Evolutionary conservation across 2,113 vertebrate species (phyloP).

Genomic region (Tiliqua scincoides): DNA sequence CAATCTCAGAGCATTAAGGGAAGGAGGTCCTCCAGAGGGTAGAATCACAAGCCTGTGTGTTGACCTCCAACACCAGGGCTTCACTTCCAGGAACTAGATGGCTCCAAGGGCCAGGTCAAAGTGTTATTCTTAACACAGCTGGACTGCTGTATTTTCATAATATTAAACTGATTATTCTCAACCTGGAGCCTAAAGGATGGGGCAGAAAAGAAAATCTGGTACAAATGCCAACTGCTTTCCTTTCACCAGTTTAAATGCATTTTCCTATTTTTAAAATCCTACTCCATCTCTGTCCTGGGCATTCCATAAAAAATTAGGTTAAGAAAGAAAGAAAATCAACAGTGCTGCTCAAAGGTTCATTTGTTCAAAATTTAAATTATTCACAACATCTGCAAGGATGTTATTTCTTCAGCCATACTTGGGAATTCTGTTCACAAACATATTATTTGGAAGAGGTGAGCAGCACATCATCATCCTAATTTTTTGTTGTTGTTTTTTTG

Average conservation of each 20-base stretch:
- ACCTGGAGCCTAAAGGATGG: background rate
- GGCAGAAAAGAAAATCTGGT: background rate
- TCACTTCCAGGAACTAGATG: background rate
- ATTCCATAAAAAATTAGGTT: accelerated
- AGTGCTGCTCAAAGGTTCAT: accelerated
- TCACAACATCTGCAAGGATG: background rate
- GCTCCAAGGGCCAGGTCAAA: background rate
- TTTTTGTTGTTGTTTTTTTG: background rate
- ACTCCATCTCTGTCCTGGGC: background rate
- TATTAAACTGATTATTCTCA: background rate
- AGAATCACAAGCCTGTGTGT: accelerated
- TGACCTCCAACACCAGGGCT: background rate
- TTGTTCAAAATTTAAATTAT: background rate
- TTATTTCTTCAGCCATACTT: background rate
- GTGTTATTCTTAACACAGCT: too few relatives aligned
- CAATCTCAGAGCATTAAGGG: too few relatives aligned
- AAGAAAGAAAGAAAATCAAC: background rate
- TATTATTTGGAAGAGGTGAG: background rate
- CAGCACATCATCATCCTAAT: background rate
- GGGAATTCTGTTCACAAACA: background rate
- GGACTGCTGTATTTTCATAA: too few relatives aligned
- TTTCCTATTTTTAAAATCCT: background rate
- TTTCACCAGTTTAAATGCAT: accelerated
- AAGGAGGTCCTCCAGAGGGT: accelerated
- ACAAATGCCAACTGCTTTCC: background rate